Conservation (phyloP, 2,888 invertebrate species). For the Vesta saturnalis region DNA sequence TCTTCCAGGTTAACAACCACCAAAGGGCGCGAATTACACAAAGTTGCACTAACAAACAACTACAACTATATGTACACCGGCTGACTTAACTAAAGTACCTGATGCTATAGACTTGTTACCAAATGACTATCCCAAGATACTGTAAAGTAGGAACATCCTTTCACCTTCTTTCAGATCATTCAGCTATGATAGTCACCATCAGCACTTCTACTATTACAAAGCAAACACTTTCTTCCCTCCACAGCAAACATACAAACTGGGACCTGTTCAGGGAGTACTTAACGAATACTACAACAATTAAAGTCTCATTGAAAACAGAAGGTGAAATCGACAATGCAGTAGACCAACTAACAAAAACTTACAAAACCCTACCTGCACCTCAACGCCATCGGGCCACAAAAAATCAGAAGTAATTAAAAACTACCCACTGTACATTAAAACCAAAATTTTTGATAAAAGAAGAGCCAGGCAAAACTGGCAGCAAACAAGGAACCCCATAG, state of each 20-base stretch:
- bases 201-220: slow-evolving; percentile 18
- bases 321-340: slow-evolving; percentile 6
- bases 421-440: background rate
- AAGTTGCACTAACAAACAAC: slow-evolving; percentile 10
- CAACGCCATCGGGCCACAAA: too few relatives aligned
- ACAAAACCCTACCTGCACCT: too few relatives aligned
- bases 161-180: slow-evolving; percentile 15
- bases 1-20: too few relatives aligned
- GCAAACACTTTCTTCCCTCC: slow-evolving; percentile 13
- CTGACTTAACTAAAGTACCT: slow-evolving; percentile 20
- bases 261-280: slow-evolving; percentile 28
- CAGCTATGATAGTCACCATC: slow-evolving; percentile 13
- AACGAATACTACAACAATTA: slow-evolving; percentile 15
- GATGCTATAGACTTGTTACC: background rate
- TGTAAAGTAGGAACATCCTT: slow-evolving; percentile 14
- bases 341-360: background rate
- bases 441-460: background rate
- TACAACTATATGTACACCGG: slow-evolving; percentile 11
- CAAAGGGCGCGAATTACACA: background rate
- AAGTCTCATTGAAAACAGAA: slow-evolving; percentile 18
- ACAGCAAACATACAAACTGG: slow-evolving; percentile 39
- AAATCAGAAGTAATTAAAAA: background rate
- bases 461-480: background rate
- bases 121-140: slow-evolving; percentile 13
- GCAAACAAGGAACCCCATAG: background rate